These are phyloP conservation scores for Cyphomyrmex costatus DNA, from an alignment of 1,140 invertebrate genomes.

Conservation along the genomic window DNA sequence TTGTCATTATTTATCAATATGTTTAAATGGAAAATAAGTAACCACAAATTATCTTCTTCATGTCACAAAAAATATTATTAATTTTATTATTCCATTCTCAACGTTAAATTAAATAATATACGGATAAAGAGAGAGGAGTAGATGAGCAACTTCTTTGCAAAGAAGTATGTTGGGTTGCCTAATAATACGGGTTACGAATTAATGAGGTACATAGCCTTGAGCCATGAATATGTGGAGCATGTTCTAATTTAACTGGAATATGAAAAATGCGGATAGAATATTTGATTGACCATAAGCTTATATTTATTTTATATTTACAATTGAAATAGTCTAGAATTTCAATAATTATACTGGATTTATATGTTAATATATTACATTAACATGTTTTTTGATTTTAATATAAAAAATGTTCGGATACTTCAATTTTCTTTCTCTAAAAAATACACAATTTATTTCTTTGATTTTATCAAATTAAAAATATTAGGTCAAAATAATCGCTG, in stretches of 20 bases:
- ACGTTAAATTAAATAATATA: not conserved
- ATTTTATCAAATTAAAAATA: not conserved
- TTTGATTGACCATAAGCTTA: slow-evolving; percentile 22
- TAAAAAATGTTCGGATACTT: not conserved
- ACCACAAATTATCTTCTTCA: not conserved
- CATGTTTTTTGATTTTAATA: not conserved
- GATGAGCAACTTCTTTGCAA: not conserved
- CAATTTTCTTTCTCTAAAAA: not conserved
- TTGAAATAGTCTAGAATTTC: not conserved
- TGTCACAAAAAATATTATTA: not conserved
- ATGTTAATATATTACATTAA: not conserved
- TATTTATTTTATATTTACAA: not conserved
- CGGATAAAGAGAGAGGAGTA: too few relatives aligned
- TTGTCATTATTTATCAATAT: not conserved
- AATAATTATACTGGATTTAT: not conserved
- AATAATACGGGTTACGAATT: not conserved
- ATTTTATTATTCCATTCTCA: not conserved
- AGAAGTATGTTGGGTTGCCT: slow-evolving; percentile 37
- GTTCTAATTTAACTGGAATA: slow-evolving; percentile 55
- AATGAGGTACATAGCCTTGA: slow-evolving; percentile 20
- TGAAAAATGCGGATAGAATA: slow-evolving; percentile 46
- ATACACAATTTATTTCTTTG: not conserved
- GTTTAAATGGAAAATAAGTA: not conserved
- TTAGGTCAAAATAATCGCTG: not conserved
- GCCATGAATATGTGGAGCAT: slow-evolving; percentile 38